Evolutionary conservation across 2,113 vertebrate species (phyloP).

Genomic region (Periophthalmus modestus): DNA sequence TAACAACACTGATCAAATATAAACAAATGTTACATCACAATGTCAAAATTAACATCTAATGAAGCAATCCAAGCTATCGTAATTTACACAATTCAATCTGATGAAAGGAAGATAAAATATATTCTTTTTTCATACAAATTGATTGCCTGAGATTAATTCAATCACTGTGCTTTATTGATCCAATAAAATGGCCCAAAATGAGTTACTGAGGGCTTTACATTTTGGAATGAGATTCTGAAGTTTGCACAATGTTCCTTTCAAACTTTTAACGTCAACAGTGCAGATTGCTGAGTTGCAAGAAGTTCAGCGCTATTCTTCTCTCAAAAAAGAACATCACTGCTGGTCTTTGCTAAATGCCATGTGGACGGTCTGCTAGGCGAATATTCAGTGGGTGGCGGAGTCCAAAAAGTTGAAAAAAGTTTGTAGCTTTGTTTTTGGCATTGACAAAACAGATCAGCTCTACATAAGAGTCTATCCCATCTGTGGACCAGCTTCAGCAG

Average conservation of each 20-base stretch:
- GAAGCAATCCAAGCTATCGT: neutral
- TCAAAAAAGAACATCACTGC: neutral
- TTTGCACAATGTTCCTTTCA: neutral
- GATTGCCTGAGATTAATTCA: slow-evolving; percentile 1
- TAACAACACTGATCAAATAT: no score
- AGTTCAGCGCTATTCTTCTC: neutral
- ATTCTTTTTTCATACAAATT: slow-evolving; percentile 1
- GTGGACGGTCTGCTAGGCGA: neutral
- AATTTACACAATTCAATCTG: neutral
- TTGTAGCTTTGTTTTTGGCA: neutral
- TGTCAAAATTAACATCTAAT: neutral
- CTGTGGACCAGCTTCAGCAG: slow-evolving; percentile 1
- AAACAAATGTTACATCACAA: neutral
- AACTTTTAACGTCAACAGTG: slow-evolving; percentile 8
- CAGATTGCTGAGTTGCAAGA: slow-evolving; percentile 8
- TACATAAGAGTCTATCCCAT: slow-evolving; percentile 5
- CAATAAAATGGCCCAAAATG: slow-evolving; percentile 8
- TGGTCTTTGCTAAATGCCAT: slow-evolving; percentile 15
- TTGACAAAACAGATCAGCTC: neutral
- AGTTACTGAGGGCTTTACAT: neutral
- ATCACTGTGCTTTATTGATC: slow-evolving; percentile 6
- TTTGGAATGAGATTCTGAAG: neutral
- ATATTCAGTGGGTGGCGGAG: slow-evolving; percentile 6
- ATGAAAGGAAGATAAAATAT: neutral
- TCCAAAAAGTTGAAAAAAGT: neutral